Conservation (phyloP, 2,797 vertebrate species). For the Pteropus rufus region DNA sequence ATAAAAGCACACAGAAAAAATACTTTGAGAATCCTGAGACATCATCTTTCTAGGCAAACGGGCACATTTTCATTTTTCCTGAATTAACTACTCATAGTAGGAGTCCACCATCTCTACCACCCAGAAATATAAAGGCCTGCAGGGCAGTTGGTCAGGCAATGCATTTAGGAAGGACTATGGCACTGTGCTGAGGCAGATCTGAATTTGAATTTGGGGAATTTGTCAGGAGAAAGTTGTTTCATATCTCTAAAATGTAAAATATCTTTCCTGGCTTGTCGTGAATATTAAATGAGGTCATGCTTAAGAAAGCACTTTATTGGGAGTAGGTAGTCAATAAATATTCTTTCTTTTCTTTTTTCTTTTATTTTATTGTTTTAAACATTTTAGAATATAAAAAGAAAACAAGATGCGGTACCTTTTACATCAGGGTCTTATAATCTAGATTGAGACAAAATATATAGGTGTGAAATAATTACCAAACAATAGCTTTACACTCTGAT, state of each 20-base stretch:
- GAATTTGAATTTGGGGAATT: background rate
- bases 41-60: background rate
- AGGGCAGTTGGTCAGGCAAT: background rate
- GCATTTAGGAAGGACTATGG: background rate
- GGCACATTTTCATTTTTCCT: background rate
- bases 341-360: background rate
- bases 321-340: background rate
- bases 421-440: background rate
- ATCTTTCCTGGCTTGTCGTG: background rate
- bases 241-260: background rate
- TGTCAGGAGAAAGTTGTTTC: background rate
- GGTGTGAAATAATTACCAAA: background rate
- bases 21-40: background rate
- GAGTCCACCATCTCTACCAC: background rate
- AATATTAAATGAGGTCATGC: background rate
- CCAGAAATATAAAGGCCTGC: background rate
- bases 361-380: background rate
- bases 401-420: background rate
- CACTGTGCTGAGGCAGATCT: background rate
- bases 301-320: background rate
- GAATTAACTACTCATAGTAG: background rate
- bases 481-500: background rate
- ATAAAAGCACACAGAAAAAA: background rate
- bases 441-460: background rate
- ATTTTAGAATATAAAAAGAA: background rate